These are phyloP conservation scores for Martes martes DNA, from an alignment of 2,113 vertebrate species.

Conservation along the genomic window DNA sequence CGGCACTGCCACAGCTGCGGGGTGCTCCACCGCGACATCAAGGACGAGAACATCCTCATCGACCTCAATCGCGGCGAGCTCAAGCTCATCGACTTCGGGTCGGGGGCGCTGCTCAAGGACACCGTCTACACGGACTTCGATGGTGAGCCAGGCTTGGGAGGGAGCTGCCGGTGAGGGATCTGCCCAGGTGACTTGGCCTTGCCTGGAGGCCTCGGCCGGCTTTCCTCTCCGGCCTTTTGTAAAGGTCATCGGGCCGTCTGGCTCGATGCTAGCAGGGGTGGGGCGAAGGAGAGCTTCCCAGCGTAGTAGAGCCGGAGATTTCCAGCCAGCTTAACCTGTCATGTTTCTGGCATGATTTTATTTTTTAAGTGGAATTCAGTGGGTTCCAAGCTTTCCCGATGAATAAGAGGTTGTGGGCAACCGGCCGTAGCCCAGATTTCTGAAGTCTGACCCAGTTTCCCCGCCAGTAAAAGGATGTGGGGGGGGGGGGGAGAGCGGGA, in stretches of 20 bases:
- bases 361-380: constrained; percentile 48
- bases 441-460: constrained; percentile 68
- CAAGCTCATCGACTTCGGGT: constrained; percentile 97
- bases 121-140: constrained; percentile 95
- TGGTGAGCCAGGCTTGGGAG: constrained; percentile 84
- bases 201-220: constrained; percentile 21
- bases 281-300: constrained; percentile 32
- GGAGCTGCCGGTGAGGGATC: background rate
- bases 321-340: constrained; percentile 45
- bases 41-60: constrained; percentile 94
- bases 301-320: constrained; percentile 10
- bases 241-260: constrained; percentile 65
- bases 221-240: constrained; percentile 35
- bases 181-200: constrained; percentile 29
- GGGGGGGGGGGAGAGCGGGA: background rate
- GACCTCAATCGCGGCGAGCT: constrained; percentile 90
- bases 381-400: constrained; percentile 34
- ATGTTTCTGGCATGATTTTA: constrained; percentile 35
- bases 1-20: constrained; percentile 92
- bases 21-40: constrained; percentile 95
- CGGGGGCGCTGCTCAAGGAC: constrained; percentile 94
- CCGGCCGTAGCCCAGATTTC: constrained; percentile 66
- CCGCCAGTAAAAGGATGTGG: background rate
- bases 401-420: constrained; percentile 57
- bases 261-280: constrained; percentile 44